Evolutionary conservation across 2,113 vertebrate species (phyloP).

Genomic region (Zapornia atra): DNA sequence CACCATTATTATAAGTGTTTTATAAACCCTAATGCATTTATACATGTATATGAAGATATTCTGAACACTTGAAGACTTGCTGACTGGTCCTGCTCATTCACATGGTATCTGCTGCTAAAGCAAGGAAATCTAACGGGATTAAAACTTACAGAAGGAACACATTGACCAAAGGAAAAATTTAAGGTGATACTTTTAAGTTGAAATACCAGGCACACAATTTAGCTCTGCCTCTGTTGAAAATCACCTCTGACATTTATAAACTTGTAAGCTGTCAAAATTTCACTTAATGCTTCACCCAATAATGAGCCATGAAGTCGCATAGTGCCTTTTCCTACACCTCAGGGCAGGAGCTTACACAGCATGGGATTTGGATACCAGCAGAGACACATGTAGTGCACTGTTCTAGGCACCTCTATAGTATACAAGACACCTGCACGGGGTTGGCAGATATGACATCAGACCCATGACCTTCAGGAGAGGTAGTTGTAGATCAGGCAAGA

Average conservation of each 20-base stretch:
- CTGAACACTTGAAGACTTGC: neutral
- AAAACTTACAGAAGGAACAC: neutral
- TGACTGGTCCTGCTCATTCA: neutral
- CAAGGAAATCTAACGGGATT: neutral
- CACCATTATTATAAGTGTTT: neutral
- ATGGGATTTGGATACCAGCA: neutral
- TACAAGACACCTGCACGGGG: neutral
- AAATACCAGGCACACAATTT: neutral
- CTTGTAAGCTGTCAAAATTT: neutral
- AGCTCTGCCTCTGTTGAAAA: neutral
- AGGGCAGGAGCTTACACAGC: neutral
- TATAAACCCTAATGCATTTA: neutral
- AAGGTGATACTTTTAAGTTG: neutral
- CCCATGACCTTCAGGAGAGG: neutral
- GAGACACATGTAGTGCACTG: neutral
- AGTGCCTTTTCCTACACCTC: neutral
- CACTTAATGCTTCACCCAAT: neutral
- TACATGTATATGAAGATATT: neutral
- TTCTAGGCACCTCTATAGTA: neutral
- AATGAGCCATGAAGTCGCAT: neutral
- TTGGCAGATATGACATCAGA: neutral
- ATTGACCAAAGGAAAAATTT: neutral
- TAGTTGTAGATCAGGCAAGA: neutral
- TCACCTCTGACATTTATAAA: neutral
- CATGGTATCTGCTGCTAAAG: neutral